Conservation (phyloP, 2,113 vertebrate genomes). For the Eudyptes chrysolophus region DNA sequence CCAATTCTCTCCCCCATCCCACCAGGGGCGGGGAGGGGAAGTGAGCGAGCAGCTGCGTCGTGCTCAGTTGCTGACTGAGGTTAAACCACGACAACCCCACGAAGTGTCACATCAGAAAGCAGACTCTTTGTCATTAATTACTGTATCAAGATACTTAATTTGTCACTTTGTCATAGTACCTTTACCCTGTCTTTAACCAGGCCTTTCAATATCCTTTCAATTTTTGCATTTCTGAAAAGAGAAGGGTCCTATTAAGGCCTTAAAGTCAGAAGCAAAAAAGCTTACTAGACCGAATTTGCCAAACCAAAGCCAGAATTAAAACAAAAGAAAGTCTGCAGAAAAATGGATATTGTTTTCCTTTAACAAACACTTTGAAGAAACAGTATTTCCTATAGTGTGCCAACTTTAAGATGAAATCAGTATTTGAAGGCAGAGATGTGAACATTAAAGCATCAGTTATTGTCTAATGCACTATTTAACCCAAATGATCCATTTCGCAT, state of each 20-base stretch:
- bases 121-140: background rate
- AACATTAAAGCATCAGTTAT: background rate
- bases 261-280: background rate
- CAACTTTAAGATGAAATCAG: background rate
- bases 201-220: background rate
- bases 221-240: background rate
- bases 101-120: background rate
- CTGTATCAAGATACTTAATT: background rate
- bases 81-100: too few species aligned
- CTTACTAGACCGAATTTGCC: background rate
- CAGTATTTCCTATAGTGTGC: fast-evolving
- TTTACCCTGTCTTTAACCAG: background rate
- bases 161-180: background rate
- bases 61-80: too few species aligned
- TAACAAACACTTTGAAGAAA: background rate
- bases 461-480: background rate
- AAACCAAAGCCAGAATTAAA: background rate
- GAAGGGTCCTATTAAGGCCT: background rate
- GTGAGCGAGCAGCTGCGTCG: too few species aligned
- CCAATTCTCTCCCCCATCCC: too few species aligned
- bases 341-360: background rate
- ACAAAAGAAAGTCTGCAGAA: background rate
- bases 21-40: too few species aligned
- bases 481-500: fast-evolving
- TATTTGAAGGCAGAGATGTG: background rate